These are phyloP conservation scores for Okamejei kenojei DNA, from an alignment of 2,797 vertebrate genomes.

Conservation along the genomic window DNA sequence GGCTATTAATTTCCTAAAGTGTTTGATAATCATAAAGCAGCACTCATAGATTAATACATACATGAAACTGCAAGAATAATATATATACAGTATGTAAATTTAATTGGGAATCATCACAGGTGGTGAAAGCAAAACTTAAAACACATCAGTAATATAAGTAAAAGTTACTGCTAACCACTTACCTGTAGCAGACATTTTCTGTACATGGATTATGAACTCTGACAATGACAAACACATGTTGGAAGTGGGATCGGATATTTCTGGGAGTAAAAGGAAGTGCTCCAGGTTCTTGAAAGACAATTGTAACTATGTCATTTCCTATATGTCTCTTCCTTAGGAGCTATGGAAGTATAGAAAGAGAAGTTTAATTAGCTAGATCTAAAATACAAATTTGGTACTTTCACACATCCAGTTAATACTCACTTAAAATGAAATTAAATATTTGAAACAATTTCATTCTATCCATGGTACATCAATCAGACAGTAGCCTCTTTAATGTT, in stretches of 20 bases:
- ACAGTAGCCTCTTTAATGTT: background rate
- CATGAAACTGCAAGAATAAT: background rate
- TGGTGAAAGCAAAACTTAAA: background rate
- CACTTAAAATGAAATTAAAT: background rate
- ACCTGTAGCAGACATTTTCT: conserved; percentile 95
- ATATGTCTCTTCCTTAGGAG: conserved; percentile 94
- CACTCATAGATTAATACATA: background rate
- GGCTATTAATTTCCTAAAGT: background rate
- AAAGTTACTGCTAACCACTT: conserved; percentile 45
- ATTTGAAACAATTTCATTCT: background rate
- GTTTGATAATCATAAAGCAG: background rate
- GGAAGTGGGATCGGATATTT: conserved; percentile 95
- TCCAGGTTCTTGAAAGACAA: conserved; percentile 96
- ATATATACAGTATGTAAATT: background rate
- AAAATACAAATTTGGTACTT: background rate
- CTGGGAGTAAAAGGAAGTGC: conserved; percentile 94
- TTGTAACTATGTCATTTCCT: conserved; percentile 96
- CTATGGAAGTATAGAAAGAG: conserved; percentile 52
- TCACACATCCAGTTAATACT: background rate
- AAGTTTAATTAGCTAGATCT: background rate
- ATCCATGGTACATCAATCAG: background rate
- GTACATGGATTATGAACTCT: conserved; percentile 92
- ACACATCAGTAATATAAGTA: background rate
- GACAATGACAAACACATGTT: conserved; percentile 96
- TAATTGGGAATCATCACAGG: background rate